These are phyloP conservation scores for Lasioglossum pauxillum DNA, from an alignment of 2,888 invertebrate species.

Conservation along the genomic window DNA sequence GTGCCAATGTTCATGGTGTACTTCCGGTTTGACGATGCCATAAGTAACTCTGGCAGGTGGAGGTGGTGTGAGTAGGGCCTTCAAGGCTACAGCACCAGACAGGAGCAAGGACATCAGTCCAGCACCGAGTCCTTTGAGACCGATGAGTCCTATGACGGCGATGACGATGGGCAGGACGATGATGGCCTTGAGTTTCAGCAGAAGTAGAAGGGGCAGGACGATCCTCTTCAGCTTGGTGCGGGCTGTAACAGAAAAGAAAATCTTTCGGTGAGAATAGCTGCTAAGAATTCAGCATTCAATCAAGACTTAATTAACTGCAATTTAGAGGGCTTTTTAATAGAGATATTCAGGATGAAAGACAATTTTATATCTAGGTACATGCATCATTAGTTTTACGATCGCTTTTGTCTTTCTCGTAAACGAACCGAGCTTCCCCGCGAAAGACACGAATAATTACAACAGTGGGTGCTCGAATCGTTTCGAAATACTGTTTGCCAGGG, in stretches of 20 bases:
- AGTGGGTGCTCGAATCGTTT: not conserved
- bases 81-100: slow-evolving; percentile 85
- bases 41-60: slow-evolving; percentile 80
- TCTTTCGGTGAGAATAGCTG: not conserved
- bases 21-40: slow-evolving; percentile 80
- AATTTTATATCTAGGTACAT: too few relatives aligned
- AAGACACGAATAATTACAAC: not conserved
- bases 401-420: not conserved
- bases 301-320: too few relatives aligned
- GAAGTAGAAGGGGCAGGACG: slow-evolving; percentile 87
- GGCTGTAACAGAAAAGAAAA: slow-evolving; percentile 76
- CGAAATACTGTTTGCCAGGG: not conserved
- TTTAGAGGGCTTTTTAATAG: too few relatives aligned
- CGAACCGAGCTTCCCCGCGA: not conserved
- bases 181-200: slow-evolving; percentile 87
- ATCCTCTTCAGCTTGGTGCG: slow-evolving; percentile 87
- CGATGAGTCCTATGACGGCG: slow-evolving; percentile 87
- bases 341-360: too few relatives aligned
- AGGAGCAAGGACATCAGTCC: slow-evolving; percentile 87
- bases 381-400: not conserved
- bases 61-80: slow-evolving; percentile 79
- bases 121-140: slow-evolving; percentile 88
- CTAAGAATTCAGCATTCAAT: not conserved
- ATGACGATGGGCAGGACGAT: slow-evolving; percentile 87
- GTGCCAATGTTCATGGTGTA: slow-evolving; percentile 83